Evolutionary conservation across 2,888 invertebrate genomes (phyloP), one percentile per base, ranked within the genome.

Genomic region (Leptinotarsa rubiginosa): DNA sequence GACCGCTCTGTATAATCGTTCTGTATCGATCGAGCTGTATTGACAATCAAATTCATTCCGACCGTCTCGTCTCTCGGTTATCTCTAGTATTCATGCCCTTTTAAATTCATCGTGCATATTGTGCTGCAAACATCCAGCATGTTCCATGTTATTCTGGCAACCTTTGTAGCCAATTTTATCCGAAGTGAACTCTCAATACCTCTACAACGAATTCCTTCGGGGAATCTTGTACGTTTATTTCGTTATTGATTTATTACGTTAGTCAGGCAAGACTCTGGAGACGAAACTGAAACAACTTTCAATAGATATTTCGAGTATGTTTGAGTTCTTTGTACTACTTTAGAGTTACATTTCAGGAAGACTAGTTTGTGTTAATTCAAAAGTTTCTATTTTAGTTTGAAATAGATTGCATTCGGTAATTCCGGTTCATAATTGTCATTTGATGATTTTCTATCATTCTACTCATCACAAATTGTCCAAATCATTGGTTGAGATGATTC

Each of bases 161-260:
- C 56, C 56, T 56, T 56, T 56, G 56, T 56, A 13, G 20, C 25
- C 56, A 20, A 18, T 52, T 18, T 52, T 52, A 52, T 18, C 18
- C 3, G 56, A 56, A 56, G 22, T 22, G 15, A 56, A 56, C 13
- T 56, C 56, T 56, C 20, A 22, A 56, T 56, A 56, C 56, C 56
- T 22, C 10, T 56, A 13, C 22, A 56, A 20, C 56, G 56, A 56
- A 56, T 22, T 56, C 56, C 56, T 22, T 25, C 12, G 56, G 20
- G 56, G 20, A 56, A 56, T 56, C 56, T 56, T 20, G 15, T 56
- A 56, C 56, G 18, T 56, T 56, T 56, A 56, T 56, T 22, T 20
- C 15, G 56, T 20, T 56, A 56, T 56, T 56, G 56, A 56, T 56
- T 56, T 56, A 56, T 56, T 22, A 56, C 20, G 20, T 56, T 20